Evolutionary conservation across 2,113 vertebrate genomes (phyloP).

Genomic region (Centropristis striata): DNA sequence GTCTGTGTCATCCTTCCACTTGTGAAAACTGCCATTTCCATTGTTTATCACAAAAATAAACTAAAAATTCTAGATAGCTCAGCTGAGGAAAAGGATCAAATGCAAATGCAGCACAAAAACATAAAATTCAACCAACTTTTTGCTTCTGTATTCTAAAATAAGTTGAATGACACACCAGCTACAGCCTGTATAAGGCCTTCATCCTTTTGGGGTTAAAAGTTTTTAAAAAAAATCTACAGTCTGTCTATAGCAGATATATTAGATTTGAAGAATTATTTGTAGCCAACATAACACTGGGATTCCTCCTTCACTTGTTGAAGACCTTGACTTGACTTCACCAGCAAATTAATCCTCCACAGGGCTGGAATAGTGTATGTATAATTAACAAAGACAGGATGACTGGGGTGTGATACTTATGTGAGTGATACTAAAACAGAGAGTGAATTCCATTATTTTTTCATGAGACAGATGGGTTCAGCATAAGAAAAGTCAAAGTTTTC

Average conservation of each 20-base stretch:
- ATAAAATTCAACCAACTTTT: too few relatives aligned
- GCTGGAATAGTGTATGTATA: not conserved
- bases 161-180: too few relatives aligned
- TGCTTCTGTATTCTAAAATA: too few relatives aligned
- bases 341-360: slow-evolving; percentile 1
- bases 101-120: too few relatives aligned
- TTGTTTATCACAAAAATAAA: too few relatives aligned
- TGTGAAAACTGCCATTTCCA: too few relatives aligned
- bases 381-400: slow-evolving; percentile 23
- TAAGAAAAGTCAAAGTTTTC: not conserved
- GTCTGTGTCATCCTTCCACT: too few relatives aligned
- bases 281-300: not conserved
- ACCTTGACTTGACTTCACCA: not conserved
- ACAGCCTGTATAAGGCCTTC: too few relatives aligned
- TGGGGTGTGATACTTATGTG: not conserved
- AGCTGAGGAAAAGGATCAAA: too few relatives aligned
- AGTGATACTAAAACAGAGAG: not conserved
- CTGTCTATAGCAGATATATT: not conserved
- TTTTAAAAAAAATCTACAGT: too few relatives aligned
- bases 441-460: not conserved
- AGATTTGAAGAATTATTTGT: not conserved
- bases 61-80: too few relatives aligned
- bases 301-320: not conserved
- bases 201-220: too few relatives aligned
- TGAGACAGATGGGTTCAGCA: not conserved